Base-by-base conservation (phyloP, 92 coral and sea anemone species). In the Desmophyllum pertusum region DNA sequence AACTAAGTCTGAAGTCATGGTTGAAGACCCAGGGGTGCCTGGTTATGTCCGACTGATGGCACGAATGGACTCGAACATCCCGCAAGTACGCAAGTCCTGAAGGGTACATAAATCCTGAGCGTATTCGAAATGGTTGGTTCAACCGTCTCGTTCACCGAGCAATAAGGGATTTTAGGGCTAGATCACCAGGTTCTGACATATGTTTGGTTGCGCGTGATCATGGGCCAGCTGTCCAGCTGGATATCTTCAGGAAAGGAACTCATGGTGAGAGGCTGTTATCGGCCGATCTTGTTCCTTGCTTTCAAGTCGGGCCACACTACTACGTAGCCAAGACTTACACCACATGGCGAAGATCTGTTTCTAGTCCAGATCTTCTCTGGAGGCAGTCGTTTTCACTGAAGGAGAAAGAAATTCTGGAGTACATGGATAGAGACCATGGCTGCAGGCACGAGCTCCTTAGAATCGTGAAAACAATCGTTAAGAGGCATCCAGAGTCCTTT, bases 191-290 rank as follows among this genome's bases (percentile, higher is more conserved):
- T 50, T 46, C 36, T 17, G 76, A 71, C 31, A 66, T 81, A 38
- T 9, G 77, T 25, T 46, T 93, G 70, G 85, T 19, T 25, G 80
- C 83, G 17, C 81, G 91, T 23, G 33, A 7, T 23, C 90, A 93
- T 53, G 97, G 97, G 27, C 93, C 94, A 55, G 95, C 95, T n/a
- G 85, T 88, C 45, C 95, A 93, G 52, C 76, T 93, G n/a, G 97
- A 93, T 61, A 86, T 93, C 81, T 39, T 40, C 1, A 83, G 80
- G 33, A 88, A 66, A 21, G 29, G 6, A 80, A 61, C 88, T 30
- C n/a, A n/a, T n/a, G 73, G 31, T 17, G 83, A 81, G 65, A 84
- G 27, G 25, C 35, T 37, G 35, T 73, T 93, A 66, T 85, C 94
- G 15, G 85, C 65, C 42, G 94, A 93, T 86, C 94, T 93, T 40